Conservation (phyloP, 2,797 vertebrate species). For the Sciurus vulgaris region DNA sequence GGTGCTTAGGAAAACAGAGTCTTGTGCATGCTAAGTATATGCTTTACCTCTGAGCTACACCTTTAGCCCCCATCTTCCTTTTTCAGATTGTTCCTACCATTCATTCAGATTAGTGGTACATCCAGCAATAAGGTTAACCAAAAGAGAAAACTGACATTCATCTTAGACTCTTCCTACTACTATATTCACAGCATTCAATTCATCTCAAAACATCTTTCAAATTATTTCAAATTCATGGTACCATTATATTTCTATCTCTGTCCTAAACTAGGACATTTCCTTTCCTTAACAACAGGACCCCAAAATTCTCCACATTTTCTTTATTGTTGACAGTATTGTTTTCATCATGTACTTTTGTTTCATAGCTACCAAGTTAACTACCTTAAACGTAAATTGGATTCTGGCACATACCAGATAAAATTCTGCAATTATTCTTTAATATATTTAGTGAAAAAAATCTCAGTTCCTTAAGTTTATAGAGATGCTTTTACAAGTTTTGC, state of each 20-base stretch:
- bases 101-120: neutral
- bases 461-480: neutral
- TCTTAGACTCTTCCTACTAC: neutral
- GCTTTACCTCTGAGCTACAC: accelerated
- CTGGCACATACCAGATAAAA: neutral
- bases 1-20: neutral
- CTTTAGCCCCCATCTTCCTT: neutral
- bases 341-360: neutral
- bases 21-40: accelerated
- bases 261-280: neutral
- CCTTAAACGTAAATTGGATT: constrained; percentile 16
- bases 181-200: neutral
- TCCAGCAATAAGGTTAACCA: neutral
- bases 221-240: neutral
- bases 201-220: neutral
- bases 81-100: neutral
- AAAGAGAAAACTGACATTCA: neutral
- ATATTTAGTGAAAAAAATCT: neutral
- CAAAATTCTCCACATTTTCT: neutral
- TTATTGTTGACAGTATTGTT: neutral
- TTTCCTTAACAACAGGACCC: neutral
- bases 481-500: neutral
- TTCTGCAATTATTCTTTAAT: neutral
- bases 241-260: neutral
- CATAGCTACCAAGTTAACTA: neutral